Percentiles rank a stretch among this genome's conserved stretches.
phyloP scores from a whole-genome alignment of 2,888 invertebrate genomes.

The Heliconius hortense region DNA sequence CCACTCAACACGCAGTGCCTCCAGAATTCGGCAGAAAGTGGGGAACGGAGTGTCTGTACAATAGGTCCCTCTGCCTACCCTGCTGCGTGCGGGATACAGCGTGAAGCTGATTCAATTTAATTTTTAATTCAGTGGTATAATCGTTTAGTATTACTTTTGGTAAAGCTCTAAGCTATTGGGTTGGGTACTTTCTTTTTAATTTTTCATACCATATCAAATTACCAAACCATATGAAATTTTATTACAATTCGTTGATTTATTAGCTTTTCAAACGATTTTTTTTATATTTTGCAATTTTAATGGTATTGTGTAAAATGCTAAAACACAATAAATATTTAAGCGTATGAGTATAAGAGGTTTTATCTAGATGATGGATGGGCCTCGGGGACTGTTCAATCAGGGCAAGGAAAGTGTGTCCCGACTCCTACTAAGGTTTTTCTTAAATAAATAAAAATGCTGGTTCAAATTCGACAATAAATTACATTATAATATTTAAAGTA shows the following conservation, averaged over 20 bases:
- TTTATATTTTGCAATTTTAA: neutral
- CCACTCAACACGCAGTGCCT: too few relatives aligned
- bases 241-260: neutral
- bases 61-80: too few relatives aligned
- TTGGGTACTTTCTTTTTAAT: too few relatives aligned
- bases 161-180: too few relatives aligned
- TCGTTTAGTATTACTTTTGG: too few relatives aligned
- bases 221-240: neutral
- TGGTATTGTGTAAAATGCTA: constrained; percentile 15
- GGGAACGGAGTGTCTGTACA: too few relatives aligned
- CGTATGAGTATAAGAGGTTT: constrained; percentile 42
- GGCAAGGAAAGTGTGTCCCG: constrained; percentile 43
- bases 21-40: too few relatives aligned
- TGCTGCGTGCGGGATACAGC: too few relatives aligned
- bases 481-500: neutral
- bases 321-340: constrained; percentile 36
- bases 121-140: too few relatives aligned
- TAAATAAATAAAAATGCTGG: neutral
- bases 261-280: neutral
- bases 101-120: too few relatives aligned
- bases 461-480: neutral
- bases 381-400: constrained; percentile 52
- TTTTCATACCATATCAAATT: neutral
- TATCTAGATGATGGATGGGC: constrained; percentile 52
- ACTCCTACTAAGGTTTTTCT: constrained; percentile 1